Evolutionary conservation across 1,140 invertebrate species (phyloP), one percentile per base, ranked within the genome.

Genomic region (Globodera rostochiensis): DNA sequence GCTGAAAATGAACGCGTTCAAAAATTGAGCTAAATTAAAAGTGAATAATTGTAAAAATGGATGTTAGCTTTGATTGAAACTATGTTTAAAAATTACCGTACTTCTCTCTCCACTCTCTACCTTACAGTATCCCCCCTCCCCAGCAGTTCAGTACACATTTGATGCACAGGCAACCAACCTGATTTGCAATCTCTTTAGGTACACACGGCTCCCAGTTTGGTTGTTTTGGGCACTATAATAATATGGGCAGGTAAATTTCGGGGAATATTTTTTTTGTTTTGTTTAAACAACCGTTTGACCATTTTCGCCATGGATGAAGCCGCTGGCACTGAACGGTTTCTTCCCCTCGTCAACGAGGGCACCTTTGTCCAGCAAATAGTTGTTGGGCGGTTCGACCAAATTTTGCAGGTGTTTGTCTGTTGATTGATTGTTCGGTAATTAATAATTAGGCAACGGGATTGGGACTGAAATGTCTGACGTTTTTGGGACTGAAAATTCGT

Each of bases 201-300:
- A 89, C 87, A 69, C 88, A 89, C 19, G 88, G 88, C 74, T 88
- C 84, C 88, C 87, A 89, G 75, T 88, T 89, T 69, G 87, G 87
- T 25, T 84, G 87, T 70, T 86, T 83, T 71, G 81, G 77, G 53
- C 84, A 86, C 80, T 87, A 53, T 64, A 79, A 79, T 25, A n/a
- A 70, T 60, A n/a, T 47, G 15, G 11, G 8, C 19, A 25, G 15
- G 67, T 19, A 15, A 25, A 11, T 19, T 25, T 9, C 21, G 47
- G 70, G 53, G 60, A 6, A 25, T 73, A 57, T 78, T 80, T 5
- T 21, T 21, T 19, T 76, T 13, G 7, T 19, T 73, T 25, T 69
- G 73, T 11, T 53, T 15, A 47, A 74, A 79, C n/a, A 67, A 79
- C 60, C 21, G 47, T 80, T 77, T 80, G 53, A 8, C 50, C 66